Conservation (phyloP, 2,888 invertebrate genomes). For the Meta bourneti region DNA sequence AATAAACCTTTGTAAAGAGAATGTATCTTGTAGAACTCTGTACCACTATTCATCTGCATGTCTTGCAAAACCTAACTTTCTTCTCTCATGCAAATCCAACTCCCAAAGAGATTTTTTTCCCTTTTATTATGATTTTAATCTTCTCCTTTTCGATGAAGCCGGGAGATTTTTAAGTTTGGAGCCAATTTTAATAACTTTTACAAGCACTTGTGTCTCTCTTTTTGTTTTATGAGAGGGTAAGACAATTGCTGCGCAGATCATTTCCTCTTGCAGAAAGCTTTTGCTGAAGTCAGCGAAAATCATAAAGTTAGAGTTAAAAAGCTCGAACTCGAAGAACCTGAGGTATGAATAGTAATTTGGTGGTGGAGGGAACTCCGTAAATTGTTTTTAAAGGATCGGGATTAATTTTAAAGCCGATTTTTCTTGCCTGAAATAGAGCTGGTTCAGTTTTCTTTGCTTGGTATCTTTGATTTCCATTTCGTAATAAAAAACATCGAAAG, state of each 20-base stretch:
- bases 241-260: conserved; percentile 23
- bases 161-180: conserved; percentile 13
- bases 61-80: neutral
- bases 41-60: no score
- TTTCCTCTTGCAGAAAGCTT: neutral
- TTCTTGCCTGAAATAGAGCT: neutral
- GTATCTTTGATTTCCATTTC: neutral
- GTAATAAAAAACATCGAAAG: neutral
- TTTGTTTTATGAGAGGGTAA: conserved; percentile 33
- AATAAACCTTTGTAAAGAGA: no score
- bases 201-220: conserved; percentile 12
- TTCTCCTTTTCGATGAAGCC: conserved; percentile 5
- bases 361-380: neutral
- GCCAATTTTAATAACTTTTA: conserved; percentile 40
- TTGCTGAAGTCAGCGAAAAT: conserved; percentile 5
- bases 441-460: neutral
- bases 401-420: neutral
- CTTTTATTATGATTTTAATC: conserved; percentile 38
- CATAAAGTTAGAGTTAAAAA: neutral
- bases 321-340: neutral
- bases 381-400: neutral
- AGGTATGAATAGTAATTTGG: conserved; percentile 27
- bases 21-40: no score
- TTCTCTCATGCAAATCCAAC: conserved; percentile 8
- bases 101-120: conserved; percentile 6